Percentiles rank a stretch among this genome's conserved stretches.
phyloP scores from a whole-genome alignment of 2,888 invertebrate species.

The Drosophila borealis region DNA sequence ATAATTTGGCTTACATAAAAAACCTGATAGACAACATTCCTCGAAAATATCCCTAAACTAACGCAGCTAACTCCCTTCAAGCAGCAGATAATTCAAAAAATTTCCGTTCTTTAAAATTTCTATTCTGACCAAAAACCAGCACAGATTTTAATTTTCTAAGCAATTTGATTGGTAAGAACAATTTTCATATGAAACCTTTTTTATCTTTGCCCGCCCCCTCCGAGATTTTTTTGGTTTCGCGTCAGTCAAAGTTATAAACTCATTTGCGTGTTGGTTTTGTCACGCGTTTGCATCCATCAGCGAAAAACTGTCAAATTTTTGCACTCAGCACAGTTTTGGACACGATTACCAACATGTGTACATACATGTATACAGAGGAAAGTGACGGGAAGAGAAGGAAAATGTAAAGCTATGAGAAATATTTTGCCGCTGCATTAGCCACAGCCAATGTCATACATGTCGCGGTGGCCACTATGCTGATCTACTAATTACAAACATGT shows the following conservation, averaged over 20 bases:
- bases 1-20: no score
- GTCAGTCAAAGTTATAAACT: conserved; percentile 50
- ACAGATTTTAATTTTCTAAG: neutral
- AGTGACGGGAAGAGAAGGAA: neutral
- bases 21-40: no score
- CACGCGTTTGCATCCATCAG: conserved; percentile 32
- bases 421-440: conserved; percentile 40
- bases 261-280: conserved; percentile 63
- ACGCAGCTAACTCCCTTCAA: no score
- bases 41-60: no score
- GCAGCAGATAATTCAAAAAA: no score
- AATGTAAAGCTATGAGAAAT: conserved; percentile 1
- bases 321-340: conserved; percentile 7
- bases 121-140: no score
- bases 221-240: neutral
- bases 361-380: neutral
- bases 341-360: conserved; percentile 4
- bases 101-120: no score
- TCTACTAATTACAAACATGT: conserved; percentile 76
- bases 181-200: conserved; percentile 1
- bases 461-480: conserved; percentile 31
- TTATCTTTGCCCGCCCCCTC: neutral
- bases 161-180: conserved; percentile 17
- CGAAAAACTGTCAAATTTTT: conserved; percentile 23
- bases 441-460: conserved; percentile 43